Evolutionary conservation across 2,797 vertebrate genomes (phyloP), one percentile per base, ranked within the genome.

Genomic region (Anolis apletophallus): DNA sequence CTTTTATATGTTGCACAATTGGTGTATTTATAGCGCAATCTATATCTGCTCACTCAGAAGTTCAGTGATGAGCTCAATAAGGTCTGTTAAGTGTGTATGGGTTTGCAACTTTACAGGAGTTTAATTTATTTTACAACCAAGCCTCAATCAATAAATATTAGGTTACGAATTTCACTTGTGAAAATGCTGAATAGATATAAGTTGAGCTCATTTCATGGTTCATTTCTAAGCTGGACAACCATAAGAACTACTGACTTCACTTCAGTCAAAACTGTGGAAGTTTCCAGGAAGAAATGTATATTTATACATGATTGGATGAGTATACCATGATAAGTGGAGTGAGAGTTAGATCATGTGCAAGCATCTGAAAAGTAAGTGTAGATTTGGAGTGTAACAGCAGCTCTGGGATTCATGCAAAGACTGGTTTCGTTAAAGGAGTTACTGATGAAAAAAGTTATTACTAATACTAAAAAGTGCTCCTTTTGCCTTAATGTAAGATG

Each of bases 171-270:
- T 87, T 80, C n/a, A 64, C 81, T 81, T 71, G 55, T 68, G 71
- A 46, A 88, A 73, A 32, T 82, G 79, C 80, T 68, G 67, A 91
- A 78, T 67, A 78, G 86, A 68, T 9, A 61, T 54, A 79, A 73
- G 40, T n/a, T 5, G 17, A 71, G 1, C 0, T 71, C 12, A 23
- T 40, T 59, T 91, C 34, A 61, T 1, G 34, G 36, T 79, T 78
- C 10, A 54, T 78, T 54, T 64, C 40, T 84, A 84, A 19, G 34
- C 8, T 55, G 23, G 54, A 72, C 85, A 76, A 89, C 57, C 52
- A 52, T 34, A 36, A 64, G 82, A 64, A 71, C 57, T 9, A 55
- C 52, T 50, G 68, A 5, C 23, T 80, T 71, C 36, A 54, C 78
- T 59, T 80, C 81, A 71, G 61, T 64, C n/a, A 61, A 71, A 78